Conservation (phyloP, 1,140 invertebrate genomes). For the Drosophila quadrilineata region DNA sequence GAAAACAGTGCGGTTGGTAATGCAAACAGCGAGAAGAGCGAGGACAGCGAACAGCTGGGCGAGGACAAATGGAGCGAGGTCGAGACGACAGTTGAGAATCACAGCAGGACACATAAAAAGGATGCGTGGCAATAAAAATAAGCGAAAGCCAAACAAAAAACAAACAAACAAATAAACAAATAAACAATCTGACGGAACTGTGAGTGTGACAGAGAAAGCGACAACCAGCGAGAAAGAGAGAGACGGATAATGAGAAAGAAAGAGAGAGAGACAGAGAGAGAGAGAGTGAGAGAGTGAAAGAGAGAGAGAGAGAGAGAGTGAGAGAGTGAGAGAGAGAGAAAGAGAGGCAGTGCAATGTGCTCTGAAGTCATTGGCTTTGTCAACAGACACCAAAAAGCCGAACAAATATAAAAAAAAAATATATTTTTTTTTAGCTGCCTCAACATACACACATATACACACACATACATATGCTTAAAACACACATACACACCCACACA, state of each 20-base stretch:
- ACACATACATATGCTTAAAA: not conserved
- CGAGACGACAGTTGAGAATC: constrained; percentile 47
- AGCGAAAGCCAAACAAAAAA: constrained; percentile 46
- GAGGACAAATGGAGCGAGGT: constrained; percentile 4
- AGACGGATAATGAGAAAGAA: not conserved
- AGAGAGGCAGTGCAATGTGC: constrained; percentile 18
- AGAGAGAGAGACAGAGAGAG: not conserved
- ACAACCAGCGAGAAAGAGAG: no score
- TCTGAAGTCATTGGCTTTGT: constrained; percentile 21
- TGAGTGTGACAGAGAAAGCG: no score
- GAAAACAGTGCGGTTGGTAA: constrained; percentile 54
- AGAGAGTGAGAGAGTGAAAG: constrained; percentile 21
- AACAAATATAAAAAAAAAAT: constrained; percentile 28
- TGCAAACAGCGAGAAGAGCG: constrained; percentile 47
- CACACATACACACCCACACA: no score
- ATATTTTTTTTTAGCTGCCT: constrained; percentile 3
- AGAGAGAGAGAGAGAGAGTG: not conserved
- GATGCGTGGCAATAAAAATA: constrained; percentile 67
- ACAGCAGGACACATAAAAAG: constrained; percentile 59
- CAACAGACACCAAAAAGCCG: not conserved
- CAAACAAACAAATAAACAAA: no score
- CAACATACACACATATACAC: not conserved
- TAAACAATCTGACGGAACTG: no score
- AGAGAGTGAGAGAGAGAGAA: not conserved
- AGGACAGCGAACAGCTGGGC: not conserved